Conservation (phyloP, 2,797 vertebrate genomes). For the Sardinella longiceps region DNA sequence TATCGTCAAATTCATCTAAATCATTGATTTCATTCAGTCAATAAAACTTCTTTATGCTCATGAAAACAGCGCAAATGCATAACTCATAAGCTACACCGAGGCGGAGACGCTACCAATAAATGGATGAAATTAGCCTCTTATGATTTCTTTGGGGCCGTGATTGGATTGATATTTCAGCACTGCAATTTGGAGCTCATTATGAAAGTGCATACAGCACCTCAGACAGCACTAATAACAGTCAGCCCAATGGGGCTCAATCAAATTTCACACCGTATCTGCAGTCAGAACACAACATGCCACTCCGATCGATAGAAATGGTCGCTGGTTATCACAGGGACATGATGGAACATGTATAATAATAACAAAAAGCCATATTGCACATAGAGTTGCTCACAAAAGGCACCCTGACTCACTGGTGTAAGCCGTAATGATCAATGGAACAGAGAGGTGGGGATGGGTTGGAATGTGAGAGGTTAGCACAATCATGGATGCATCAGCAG, state of each 20-base stretch:
- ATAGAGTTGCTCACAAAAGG: slow-evolving; percentile 23
- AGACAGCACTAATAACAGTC: slow-evolving; percentile 33
- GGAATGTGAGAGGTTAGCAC: neutral
- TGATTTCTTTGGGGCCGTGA: slow-evolving; percentile 28
- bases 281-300: slow-evolving; percentile 55
- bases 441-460: neutral
- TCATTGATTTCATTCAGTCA: neutral
- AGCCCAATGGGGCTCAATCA: slow-evolving; percentile 1
- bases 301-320: slow-evolving; percentile 56
- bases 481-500: neutral
- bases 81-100: neutral
- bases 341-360: slow-evolving; percentile 25
- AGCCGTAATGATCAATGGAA: neutral
- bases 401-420: neutral
- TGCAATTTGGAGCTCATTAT: slow-evolving; percentile 35
- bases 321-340: slow-evolving; percentile 45
- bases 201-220: neutral
- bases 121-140: neutral
- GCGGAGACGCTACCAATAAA: neutral
- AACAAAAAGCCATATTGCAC: neutral
- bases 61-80: neutral
- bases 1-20: neutral
- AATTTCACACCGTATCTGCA: slow-evolving; percentile 55
- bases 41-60: neutral
- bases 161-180: slow-evolving; percentile 17